Conservation (phyloP, 2,888 invertebrate genomes). For the Synergus gifuensis region DNA sequence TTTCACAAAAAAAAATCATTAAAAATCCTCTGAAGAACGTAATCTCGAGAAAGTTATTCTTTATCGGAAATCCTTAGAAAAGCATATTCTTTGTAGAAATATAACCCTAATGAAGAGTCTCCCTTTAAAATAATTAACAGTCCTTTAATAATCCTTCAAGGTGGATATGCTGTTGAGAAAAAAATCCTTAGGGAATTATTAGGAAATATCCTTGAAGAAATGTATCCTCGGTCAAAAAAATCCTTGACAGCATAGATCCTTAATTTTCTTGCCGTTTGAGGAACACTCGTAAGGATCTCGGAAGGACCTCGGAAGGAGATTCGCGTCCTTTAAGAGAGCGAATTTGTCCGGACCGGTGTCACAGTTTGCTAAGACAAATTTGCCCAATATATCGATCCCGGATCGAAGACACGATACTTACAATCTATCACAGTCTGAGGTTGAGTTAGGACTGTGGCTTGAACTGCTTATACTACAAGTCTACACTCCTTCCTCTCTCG, state of each 20-base stretch:
- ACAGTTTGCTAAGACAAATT: slow-evolving; percentile 44
- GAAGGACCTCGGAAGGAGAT: slow-evolving; percentile 15
- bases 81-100: background rate
- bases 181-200: background rate
- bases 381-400: slow-evolving; percentile 57
- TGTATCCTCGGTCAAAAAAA: background rate
- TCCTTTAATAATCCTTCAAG: background rate
- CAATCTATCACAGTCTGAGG: slow-evolving; percentile 76
- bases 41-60: background rate
- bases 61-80: background rate
- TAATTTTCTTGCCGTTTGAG: slow-evolving; percentile 10
- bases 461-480: slow-evolving; percentile 49
- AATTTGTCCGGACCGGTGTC: slow-evolving; percentile 33
- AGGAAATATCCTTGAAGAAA: background rate
- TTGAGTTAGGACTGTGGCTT: slow-evolving; percentile 76
- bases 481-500: slow-evolving; percentile 59
- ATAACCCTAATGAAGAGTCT: background rate
- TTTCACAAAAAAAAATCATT: background rate
- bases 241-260: background rate
- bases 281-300: background rate
- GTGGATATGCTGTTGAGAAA: background rate
- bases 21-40: background rate
- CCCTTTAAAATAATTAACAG: background rate
- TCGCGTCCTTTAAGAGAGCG: slow-evolving; percentile 14
- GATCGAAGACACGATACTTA: slow-evolving; percentile 67